Conservation (phyloP, 1,140 invertebrate species). For the Microplitis demolitor region DNA sequence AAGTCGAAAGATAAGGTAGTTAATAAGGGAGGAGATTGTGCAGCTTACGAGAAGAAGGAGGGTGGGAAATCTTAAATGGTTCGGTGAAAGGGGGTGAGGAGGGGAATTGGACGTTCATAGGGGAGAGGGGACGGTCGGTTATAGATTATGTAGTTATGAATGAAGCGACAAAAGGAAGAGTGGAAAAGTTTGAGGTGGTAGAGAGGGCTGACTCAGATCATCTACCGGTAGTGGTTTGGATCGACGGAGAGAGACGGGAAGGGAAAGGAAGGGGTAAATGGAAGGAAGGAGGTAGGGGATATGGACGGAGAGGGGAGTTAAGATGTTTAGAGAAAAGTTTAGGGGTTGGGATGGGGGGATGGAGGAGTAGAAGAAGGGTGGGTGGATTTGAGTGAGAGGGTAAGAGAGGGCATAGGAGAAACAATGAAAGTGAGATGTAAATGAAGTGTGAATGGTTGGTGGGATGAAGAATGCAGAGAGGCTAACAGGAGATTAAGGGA, state of each 20-base stretch:
- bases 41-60: no score
- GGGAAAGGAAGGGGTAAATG: no score
- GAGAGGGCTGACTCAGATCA: neutral
- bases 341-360: neutral
- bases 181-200: no score
- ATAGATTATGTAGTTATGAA: neutral
- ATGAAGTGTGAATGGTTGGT: neutral
- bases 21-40: neutral
- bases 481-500: neutral
- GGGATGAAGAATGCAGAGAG: constrained; percentile 5
- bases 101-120: neutral
- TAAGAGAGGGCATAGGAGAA: neutral
- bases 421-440: neutral
- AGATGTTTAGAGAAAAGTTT: no score
- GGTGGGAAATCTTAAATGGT: no score
- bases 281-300: no score
- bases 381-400: no score
- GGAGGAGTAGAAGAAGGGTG: no score
- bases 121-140: neutral
- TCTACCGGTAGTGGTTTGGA: neutral
- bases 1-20: neutral
- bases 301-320: no score
- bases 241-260: no score
- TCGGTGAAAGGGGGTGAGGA: no score
- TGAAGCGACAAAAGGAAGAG: neutral